Evolutionary conservation across 2,888 invertebrate genomes (phyloP).

Genomic region (Microplitis manilae): DNA sequence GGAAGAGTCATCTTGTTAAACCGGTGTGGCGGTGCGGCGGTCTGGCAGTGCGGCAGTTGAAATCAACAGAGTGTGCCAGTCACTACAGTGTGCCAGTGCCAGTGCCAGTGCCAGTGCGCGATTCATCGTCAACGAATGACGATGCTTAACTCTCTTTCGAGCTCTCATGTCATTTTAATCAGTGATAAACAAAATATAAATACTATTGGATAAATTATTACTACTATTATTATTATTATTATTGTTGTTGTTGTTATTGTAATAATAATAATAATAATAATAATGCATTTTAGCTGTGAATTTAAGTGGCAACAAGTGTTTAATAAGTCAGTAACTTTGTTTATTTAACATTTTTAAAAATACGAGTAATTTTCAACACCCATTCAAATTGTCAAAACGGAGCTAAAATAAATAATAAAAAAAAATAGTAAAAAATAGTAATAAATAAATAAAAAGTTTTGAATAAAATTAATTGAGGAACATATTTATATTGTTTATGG

Average conservation of each 20-base stretch:
- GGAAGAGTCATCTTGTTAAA: slow-evolving; percentile 30
- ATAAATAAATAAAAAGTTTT: too few species aligned
- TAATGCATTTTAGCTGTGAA: too few species aligned
- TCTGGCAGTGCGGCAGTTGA: slow-evolving; percentile 4
- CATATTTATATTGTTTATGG: background rate
- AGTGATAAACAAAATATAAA: background rate
- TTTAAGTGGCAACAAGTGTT: too few species aligned
- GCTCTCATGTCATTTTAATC: background rate
- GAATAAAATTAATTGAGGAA: background rate
- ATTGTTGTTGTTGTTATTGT: too few species aligned
- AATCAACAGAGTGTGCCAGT: slow-evolving; percentile 48
- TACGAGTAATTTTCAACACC: too few species aligned
- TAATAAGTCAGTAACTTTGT: too few species aligned
- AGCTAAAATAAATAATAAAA: too few species aligned
- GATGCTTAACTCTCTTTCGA: slow-evolving; percentile 27
- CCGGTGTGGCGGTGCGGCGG: slow-evolving; percentile 15
- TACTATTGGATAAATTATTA: background rate
- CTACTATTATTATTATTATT: background rate
- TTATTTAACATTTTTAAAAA: too few species aligned
- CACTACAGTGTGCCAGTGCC: background rate
- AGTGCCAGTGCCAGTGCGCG: slow-evolving; percentile 54
- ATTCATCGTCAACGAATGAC: slow-evolving; percentile 54
- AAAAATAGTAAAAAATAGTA: too few species aligned
- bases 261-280: too few species aligned
- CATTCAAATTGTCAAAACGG: too few species aligned